Conservation (phyloP, 1,140 invertebrate genomes). For the Drosophila sechellia region DNA sequence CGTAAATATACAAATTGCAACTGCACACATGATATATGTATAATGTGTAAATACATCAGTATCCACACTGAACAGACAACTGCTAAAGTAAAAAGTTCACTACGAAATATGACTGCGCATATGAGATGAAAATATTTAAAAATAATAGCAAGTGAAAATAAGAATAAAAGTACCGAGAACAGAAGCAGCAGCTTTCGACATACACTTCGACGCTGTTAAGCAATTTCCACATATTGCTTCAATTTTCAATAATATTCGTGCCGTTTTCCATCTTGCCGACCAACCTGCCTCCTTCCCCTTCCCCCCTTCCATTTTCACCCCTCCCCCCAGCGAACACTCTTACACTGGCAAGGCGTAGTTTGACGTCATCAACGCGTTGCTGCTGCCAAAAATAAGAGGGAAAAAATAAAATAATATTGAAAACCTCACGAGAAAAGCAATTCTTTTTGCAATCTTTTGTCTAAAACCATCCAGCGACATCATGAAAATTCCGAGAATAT, state of each 20-base stretch:
- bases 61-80: slow-evolving; percentile 6
- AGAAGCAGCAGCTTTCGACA: slow-evolving; percentile 37
- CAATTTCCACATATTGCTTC: slow-evolving; percentile 68
- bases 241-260: slow-evolving; percentile 70
- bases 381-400: slow-evolving; percentile 38
- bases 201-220: slow-evolving; percentile 58
- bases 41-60: background rate
- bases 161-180: slow-evolving; percentile 19
- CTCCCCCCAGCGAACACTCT: slow-evolving; percentile 6
- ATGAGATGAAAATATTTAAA: slow-evolving; percentile 30
- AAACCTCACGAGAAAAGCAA: slow-evolving; percentile 46
- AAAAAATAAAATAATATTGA: slow-evolving; percentile 38
- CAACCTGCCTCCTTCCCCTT: background rate
- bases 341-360: slow-evolving; percentile 54
- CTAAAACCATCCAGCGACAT: slow-evolving; percentile 65
- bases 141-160: slow-evolving; percentile 24
- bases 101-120: slow-evolving; percentile 50
- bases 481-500: slow-evolving; percentile 58
- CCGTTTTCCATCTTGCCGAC: slow-evolving; percentile 49
- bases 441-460: slow-evolving; percentile 59
- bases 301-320: background rate
- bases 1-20: slow-evolving; percentile 47
- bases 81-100: slow-evolving; percentile 27
- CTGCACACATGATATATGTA: slow-evolving; percentile 9
- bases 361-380: slow-evolving; percentile 65